Conservation (phyloP, 2,888 invertebrate genomes). For the Lumbricus terrestris region DNA sequence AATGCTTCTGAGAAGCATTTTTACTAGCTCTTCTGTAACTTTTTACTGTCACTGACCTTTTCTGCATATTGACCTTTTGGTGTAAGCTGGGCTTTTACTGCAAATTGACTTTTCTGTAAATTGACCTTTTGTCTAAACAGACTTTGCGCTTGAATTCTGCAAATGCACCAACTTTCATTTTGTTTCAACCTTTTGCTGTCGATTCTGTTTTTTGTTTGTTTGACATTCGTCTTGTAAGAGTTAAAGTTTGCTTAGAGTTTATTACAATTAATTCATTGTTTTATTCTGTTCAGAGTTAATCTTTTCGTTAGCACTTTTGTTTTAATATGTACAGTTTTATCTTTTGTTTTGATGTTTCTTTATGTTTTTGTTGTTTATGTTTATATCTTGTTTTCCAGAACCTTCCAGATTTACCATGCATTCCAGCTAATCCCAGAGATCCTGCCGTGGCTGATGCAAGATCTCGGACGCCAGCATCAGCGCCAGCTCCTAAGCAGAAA, state of each 20-base stretch:
- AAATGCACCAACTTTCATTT: background rate
- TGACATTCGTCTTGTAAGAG: background rate
- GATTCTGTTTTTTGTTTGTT: background rate
- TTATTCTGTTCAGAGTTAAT: background rate
- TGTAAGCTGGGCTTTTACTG: no score
- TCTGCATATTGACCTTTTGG: no score
- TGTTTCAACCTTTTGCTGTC: background rate
- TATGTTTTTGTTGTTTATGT: background rate
- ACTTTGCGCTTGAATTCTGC: background rate
- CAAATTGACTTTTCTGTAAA: no score
- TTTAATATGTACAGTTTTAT: background rate
- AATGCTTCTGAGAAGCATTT: background rate
- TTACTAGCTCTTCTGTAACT: background rate
- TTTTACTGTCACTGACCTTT: background rate
- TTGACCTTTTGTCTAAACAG: no score
- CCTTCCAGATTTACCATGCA: background rate
- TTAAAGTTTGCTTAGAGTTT: background rate
- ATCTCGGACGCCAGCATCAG: background rate
- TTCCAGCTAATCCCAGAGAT: background rate
- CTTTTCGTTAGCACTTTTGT: background rate
- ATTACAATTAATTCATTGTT: background rate
- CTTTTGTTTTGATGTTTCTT: background rate
- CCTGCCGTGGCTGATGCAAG: background rate
- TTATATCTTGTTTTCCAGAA: background rate
- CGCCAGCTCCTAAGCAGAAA: background rate